Evolutionary conservation across 2,888 invertebrate species (phyloP).

Genomic region (Epinotia nisella): DNA sequence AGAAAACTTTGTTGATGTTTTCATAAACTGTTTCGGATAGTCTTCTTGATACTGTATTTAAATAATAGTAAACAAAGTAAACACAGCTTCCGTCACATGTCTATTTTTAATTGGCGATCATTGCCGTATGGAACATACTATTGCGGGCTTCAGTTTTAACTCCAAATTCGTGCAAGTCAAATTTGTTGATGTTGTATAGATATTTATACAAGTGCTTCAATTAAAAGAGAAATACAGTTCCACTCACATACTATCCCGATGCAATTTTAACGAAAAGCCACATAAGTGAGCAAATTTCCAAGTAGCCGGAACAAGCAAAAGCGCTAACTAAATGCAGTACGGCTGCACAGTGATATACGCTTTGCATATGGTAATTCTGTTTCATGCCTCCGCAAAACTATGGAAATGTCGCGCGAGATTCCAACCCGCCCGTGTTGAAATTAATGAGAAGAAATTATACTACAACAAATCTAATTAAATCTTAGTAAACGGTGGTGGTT

Average conservation of each 20-base stretch:
- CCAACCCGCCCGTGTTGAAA: constrained; percentile 64
- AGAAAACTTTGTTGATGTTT: no score
- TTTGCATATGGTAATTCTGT: constrained; percentile 65
- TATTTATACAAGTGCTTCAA: not conserved
- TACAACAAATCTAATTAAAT: constrained; percentile 70
- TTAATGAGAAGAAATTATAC: constrained; percentile 76
- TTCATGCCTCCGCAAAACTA: constrained; percentile 59
- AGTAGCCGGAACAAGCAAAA: constrained; percentile 30
- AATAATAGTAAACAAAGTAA: no score
- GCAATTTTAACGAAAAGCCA: constrained; percentile 16
- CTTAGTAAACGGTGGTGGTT: constrained; percentile 58
- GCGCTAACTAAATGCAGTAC: constrained; percentile 38
- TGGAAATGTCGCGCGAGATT: constrained; percentile 64
- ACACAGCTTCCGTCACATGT: no score
- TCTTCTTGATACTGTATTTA: no score
- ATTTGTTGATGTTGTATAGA: not conserved
- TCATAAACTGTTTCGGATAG: no score
- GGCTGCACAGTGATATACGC: constrained; percentile 51
- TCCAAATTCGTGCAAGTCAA: not conserved
- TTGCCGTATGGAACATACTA: no score
- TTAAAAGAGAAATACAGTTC: constrained; percentile 3
- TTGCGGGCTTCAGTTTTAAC: no score
- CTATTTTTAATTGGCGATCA: no score
- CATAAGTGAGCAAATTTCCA: constrained; percentile 27
- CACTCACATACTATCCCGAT: constrained; percentile 1